Conservation (phyloP, 2,113 vertebrate species). For the Gnathonemus echidnorhynchus region DNA sequence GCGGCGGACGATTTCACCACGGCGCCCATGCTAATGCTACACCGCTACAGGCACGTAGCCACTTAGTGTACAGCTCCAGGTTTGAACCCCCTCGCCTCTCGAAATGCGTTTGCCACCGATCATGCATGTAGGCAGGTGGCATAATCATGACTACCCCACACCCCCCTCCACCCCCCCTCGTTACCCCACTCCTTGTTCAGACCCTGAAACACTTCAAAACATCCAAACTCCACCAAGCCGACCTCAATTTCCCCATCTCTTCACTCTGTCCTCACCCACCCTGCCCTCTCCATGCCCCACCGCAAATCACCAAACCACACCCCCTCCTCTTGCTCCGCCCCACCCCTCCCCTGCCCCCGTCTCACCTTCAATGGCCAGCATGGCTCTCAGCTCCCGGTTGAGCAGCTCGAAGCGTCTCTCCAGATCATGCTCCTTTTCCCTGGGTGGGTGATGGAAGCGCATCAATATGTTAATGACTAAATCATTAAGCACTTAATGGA, state of each 20-base stretch:
- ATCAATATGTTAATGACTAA: conserved; percentile 99
- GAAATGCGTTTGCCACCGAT: background rate
- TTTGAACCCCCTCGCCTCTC: background rate
- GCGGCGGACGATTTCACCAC: background rate
- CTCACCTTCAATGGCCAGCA: conserved; percentile 97
- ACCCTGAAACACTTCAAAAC: background rate
- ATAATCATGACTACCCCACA: background rate
- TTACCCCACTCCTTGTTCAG: background rate
- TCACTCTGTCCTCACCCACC: background rate
- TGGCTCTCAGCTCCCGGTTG: conserved; percentile 92
- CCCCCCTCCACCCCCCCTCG: no score
- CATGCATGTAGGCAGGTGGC: background rate
- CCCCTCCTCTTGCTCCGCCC: background rate
- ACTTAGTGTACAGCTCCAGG: background rate
- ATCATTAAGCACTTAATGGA: conserved; percentile 99
- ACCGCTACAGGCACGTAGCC: background rate
- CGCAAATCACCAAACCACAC: background rate
- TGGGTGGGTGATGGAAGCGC: conserved; percentile 93
- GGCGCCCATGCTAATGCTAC: background rate
- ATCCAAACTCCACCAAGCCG: background rate
- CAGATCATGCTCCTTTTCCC: conserved; percentile 99
- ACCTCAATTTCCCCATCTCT: background rate
- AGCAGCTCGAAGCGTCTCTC: conserved; percentile 95
- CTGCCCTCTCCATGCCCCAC: background rate
- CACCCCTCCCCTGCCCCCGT: background rate